Evolutionary conservation across 2,113 vertebrate species (phyloP).

Genomic region (Lamprotornis superbus): DNA sequence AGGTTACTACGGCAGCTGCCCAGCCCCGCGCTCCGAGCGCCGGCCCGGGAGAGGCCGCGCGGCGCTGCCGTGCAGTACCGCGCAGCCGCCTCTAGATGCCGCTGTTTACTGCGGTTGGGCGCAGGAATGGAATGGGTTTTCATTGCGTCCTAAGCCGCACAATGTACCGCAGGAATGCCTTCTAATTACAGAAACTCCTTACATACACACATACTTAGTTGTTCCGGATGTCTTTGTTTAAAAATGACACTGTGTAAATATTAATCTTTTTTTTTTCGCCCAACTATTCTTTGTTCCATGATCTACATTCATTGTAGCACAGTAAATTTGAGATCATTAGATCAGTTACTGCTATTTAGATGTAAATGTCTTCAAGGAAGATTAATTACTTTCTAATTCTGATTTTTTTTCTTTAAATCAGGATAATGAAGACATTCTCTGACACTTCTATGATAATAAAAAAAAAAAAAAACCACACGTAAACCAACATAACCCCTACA

Average conservation of each 20-base stretch:
- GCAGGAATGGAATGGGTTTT: not conserved
- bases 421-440: constrained; percentile 28
- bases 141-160: not conserved
- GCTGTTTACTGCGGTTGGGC: constrained; percentile 83
- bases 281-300: not conserved
- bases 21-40: not conserved
- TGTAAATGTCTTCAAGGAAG: constrained; percentile 55
- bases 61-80: constrained; percentile 47
- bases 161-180: not conserved
- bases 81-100: constrained; percentile 86
- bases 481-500: not conserved
- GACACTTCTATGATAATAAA: not conserved
- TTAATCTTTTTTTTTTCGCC: not conserved
- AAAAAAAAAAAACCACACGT: not conserved
- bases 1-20: not conserved
- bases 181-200: not conserved
- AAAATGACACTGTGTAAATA: constrained; percentile 31
- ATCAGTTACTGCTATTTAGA: constrained; percentile 59
- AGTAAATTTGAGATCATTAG: constrained; percentile 47
- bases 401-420: not conserved
- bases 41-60: accelerated
- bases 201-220: not conserved
- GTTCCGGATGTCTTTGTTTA: constrained; percentile 21
- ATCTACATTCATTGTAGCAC: constrained; percentile 17
- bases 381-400: constrained; percentile 35